Conservation (phyloP, 1,140 invertebrate genomes). For the Ostrea denselamellosa region DNA sequence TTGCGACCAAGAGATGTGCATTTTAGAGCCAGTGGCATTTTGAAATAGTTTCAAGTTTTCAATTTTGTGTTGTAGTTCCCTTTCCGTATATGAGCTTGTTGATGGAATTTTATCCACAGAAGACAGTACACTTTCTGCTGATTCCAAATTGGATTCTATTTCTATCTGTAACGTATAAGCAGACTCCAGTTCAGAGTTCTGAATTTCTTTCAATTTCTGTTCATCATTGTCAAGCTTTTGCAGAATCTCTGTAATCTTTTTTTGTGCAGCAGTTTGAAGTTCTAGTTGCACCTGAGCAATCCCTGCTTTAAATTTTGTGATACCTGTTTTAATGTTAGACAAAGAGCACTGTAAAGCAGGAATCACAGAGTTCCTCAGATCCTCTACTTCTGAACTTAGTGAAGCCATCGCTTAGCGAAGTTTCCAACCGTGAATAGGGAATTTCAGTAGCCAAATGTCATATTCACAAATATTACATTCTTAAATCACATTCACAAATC, state of each 20-base stretch:
- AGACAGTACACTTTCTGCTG: background rate
- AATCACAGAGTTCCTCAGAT: background rate
- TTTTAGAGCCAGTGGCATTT: background rate
- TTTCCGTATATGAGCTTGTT: background rate
- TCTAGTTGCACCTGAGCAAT: background rate
- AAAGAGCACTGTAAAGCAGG: background rate
- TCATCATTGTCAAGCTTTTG: constrained; percentile 29
- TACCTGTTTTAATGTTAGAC: background rate
- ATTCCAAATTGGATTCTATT: background rate
- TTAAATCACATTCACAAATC: too few relatives aligned
- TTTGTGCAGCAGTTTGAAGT: background rate
- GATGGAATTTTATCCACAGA: background rate
- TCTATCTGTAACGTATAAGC: background rate
- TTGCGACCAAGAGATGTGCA: background rate
- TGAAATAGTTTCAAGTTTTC: background rate
- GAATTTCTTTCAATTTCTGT: background rate
- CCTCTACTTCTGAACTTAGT: background rate
- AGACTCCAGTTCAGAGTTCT: background rate
- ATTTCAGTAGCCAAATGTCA: background rate
- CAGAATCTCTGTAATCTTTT: constrained; percentile 16
- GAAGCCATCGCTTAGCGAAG: background rate
- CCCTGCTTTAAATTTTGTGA: background rate
- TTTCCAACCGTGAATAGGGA: background rate
- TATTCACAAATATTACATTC: background rate
- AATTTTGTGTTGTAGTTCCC: background rate